A percentile compares a stretch with the other conserved stretches of the same genome.
phyloP scores from a whole-genome alignment of 2,113 vertebrate genomes.

The Puntigrus tetrazona region DNA sequence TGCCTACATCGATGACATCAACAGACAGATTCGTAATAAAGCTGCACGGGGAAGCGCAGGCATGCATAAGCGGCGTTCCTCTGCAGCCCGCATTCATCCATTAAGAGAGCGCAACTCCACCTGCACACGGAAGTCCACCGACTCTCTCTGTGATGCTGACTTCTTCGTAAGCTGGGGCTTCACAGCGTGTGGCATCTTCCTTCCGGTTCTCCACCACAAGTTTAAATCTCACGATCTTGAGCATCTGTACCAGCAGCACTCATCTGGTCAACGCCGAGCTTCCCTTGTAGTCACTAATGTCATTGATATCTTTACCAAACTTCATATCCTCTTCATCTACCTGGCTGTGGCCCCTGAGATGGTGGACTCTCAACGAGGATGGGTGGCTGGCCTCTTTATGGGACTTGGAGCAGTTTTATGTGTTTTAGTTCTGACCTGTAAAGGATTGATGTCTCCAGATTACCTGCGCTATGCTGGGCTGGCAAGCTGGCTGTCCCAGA shows the following conservation, averaged over 20 bases:
- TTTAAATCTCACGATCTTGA: slow-evolving; percentile 71
- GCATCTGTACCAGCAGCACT: slow-evolving; percentile 70
- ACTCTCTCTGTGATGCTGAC: slow-evolving; percentile 51
- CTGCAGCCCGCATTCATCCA: slow-evolving; percentile 55
- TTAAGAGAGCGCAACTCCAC: not conserved
- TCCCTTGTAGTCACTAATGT: slow-evolving; percentile 68
- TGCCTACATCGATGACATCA: slow-evolving; percentile 69
- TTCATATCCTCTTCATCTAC: slow-evolving; percentile 61
- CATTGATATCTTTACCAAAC: slow-evolving; percentile 66
- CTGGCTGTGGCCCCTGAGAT: slow-evolving; percentile 52
- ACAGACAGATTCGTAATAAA: slow-evolving; percentile 67
- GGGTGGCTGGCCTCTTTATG: slow-evolving; percentile 62
- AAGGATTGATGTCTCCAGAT: slow-evolving; percentile 56
- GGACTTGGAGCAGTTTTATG: slow-evolving; percentile 60
- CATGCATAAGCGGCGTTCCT: slow-evolving; percentile 56
- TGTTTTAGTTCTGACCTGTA: slow-evolving; percentile 58
- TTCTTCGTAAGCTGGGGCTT: slow-evolving; percentile 65
- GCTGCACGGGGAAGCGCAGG: slow-evolving; percentile 31
- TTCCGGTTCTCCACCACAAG: slow-evolving; percentile 65
- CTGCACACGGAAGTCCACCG: not conserved
- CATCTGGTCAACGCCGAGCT: slow-evolving; percentile 62
- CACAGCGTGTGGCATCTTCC: slow-evolving; percentile 60
- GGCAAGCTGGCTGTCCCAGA: slow-evolving; percentile 70
- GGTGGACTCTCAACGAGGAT: slow-evolving; percentile 53
- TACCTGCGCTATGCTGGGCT: slow-evolving; percentile 67